Evolutionary conservation across 2,888 invertebrate genomes (phyloP).

Genomic region (Cordilura impudica): DNA sequence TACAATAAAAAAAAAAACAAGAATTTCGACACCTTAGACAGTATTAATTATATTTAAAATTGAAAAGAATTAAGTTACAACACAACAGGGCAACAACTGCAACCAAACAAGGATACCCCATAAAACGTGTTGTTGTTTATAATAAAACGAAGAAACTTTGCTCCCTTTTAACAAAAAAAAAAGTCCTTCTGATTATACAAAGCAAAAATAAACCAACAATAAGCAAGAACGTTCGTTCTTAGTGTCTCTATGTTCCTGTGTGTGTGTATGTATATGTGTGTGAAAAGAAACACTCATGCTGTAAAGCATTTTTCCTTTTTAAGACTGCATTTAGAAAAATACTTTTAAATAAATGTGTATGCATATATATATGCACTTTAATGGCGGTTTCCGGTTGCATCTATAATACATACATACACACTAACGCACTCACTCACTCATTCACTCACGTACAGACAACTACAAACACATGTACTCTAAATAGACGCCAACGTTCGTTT

Average conservation of each 20-base stretch:
- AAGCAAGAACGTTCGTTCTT: neutral
- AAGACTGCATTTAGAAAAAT: conserved; percentile 57
- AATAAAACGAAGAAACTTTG: conserved; percentile 49
- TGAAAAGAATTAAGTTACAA: conserved; percentile 58
- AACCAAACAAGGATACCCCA: conserved; percentile 42
- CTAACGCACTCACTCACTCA: conserved; percentile 13
- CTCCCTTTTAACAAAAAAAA: conserved; percentile 35
- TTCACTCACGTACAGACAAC: neutral
- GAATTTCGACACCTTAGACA: conserved; percentile 55
- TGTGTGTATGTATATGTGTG: neutral
- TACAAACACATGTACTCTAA: conserved; percentile 27
- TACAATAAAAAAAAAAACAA: conserved; percentile 2
- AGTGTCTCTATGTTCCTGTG: neutral
- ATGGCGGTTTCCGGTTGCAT: conserved; percentile 75
- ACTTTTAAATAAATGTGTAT: neutral
- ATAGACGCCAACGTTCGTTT: conserved; percentile 41
- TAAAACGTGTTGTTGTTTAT: conserved; percentile 46
- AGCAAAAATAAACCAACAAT: conserved; percentile 35
- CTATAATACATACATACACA: conserved; percentile 51
- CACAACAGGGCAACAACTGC: conserved; percentile 2
- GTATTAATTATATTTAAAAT: conserved; percentile 55
- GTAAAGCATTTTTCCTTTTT: conserved; percentile 49
- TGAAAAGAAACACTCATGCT: conserved; percentile 40
- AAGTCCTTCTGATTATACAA: conserved; percentile 42
- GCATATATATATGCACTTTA: conserved; percentile 65